These are phyloP conservation scores for Aphelinus certus DNA, from an alignment of 1,140 invertebrate species.

Conservation along the genomic window DNA sequence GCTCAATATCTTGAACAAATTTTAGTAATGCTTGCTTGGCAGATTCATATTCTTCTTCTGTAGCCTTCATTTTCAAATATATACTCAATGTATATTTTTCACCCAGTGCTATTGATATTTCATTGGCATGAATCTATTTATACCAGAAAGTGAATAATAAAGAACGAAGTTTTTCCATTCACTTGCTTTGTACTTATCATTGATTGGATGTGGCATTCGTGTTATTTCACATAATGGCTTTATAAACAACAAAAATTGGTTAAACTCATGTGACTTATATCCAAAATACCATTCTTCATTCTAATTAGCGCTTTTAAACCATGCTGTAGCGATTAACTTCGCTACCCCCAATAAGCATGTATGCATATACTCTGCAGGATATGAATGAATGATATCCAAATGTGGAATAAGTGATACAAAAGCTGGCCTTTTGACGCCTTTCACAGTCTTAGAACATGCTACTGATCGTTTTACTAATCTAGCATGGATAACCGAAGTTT, in stretches of 20 bases:
- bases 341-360: not conserved
- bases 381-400: constrained; percentile 9
- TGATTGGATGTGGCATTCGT: constrained; percentile 1
- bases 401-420: not conserved
- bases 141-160: constrained; percentile 35
- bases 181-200: constrained; percentile 27
- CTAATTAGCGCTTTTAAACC: constrained; percentile 10
- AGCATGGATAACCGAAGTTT: not conserved
- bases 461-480: not conserved
- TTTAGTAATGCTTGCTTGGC: constrained; percentile 26
- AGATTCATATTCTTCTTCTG: not conserved
- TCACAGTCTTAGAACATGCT: not conserved
- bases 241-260: constrained; percentile 1
- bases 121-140: constrained; percentile 26
- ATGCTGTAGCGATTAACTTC: constrained; percentile 2
- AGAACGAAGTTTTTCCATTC: constrained; percentile 42
- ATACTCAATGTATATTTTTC: not conserved
- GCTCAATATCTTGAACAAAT: constrained; percentile 34
- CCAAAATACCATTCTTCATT: constrained; percentile 14
- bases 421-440: constrained; percentile 12
- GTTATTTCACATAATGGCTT: constrained; percentile 18
- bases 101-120: constrained; percentile 41
- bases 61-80: constrained; percentile 8
- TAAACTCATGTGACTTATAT: not conserved
- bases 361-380: constrained; percentile 18